These are phyloP conservation scores for Ammospiza caudacuta DNA, from an alignment of 2,113 vertebrate species.

Conservation along the genomic window DNA sequence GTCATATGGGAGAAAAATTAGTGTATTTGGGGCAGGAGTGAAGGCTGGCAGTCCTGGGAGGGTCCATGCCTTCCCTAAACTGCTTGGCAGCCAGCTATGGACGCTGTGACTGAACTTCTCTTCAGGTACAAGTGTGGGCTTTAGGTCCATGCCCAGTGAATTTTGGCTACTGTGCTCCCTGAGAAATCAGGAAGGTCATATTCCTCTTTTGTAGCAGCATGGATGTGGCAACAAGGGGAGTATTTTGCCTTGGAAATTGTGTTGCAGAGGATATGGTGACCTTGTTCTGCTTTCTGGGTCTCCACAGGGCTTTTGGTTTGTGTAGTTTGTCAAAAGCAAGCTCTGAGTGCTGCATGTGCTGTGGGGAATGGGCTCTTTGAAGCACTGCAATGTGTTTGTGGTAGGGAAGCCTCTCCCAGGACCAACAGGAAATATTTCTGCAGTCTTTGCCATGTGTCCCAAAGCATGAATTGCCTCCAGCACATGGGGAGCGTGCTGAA, in stretches of 20 bases:
- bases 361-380: background rate
- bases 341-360: background rate
- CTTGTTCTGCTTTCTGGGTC: background rate
- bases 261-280: background rate
- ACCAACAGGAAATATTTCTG: constrained; percentile 64
- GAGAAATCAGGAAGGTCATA: fast-evolving
- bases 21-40: background rate
- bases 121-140: background rate
- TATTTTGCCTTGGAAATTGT: background rate
- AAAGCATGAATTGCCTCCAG: constrained; percentile 38
- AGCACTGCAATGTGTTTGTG: background rate
- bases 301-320: background rate
- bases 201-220: background rate
- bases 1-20: background rate
- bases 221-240: background rate
- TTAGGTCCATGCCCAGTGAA: background rate
- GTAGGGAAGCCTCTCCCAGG: background rate
- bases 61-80: fast-evolving
- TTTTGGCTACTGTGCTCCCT: background rate
- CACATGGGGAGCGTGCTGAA: constrained; percentile 39
- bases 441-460: constrained; percentile 29
- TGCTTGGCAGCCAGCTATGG: background rate
- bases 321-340: background rate
- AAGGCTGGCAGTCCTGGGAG: background rate
- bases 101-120: background rate